These are phyloP conservation scores for Saccostrea cuccullata DNA, from an alignment of 1,140 invertebrate genomes.

Conservation along the genomic window DNA sequence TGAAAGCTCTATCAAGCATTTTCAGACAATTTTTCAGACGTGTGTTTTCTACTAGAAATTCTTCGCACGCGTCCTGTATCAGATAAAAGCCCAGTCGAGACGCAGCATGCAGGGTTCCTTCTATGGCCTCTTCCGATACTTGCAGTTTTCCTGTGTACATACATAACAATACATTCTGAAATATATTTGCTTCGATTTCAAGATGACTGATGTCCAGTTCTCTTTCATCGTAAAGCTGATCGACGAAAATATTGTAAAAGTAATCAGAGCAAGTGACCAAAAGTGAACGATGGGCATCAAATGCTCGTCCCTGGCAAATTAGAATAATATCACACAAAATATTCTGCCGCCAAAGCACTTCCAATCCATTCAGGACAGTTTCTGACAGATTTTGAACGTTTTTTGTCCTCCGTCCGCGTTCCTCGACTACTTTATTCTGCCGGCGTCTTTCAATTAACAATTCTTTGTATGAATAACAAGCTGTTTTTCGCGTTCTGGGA, in stretches of 20 bases:
- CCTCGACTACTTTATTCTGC: background rate
- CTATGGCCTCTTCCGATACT: constrained; percentile 55
- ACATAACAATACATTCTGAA: constrained; percentile 60
- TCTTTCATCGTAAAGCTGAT: constrained; percentile 34
- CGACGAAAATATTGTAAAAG: constrained; percentile 65
- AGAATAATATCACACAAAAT: constrained; percentile 63
- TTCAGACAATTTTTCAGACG: constrained; percentile 61
- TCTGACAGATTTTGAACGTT: constrained; percentile 57
- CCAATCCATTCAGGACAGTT: constrained; percentile 60
- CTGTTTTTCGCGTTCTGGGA: background rate
- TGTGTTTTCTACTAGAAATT: constrained; percentile 59
- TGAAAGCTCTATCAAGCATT: constrained; percentile 57
- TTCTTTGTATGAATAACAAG: constrained; percentile 10
- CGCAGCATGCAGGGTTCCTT: constrained; percentile 58
- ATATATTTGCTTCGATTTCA: constrained; percentile 32
- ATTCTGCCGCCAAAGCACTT: constrained; percentile 66
- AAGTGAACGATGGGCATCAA: constrained; percentile 61
- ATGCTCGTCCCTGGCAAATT: constrained; percentile 48
- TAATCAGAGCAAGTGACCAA: constrained; percentile 66
- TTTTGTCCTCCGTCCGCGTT: constrained; percentile 45
- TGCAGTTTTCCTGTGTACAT: constrained; percentile 64
- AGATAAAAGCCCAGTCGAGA: constrained; percentile 58
- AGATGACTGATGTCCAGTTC: constrained; percentile 37
- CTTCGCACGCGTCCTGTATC: constrained; percentile 63
- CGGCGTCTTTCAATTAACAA: background rate